Evolutionary conservation across 2,113 vertebrate genomes (phyloP).

Genomic region (Cariama cristata): DNA sequence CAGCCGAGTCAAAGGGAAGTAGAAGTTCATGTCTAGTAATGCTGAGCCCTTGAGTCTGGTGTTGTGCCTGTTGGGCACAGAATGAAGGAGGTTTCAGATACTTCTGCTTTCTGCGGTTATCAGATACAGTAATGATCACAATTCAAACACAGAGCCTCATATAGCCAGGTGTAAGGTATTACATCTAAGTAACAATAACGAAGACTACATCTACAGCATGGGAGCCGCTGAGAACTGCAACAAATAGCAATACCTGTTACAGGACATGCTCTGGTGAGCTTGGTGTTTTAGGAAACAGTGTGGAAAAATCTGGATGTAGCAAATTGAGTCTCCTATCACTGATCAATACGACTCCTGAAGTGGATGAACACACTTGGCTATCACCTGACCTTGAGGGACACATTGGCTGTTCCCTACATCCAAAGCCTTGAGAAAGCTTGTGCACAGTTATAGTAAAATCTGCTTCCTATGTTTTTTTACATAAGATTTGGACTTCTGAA

Average conservation of each 20-base stretch:
- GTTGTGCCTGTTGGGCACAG: background rate
- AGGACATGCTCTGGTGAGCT: background rate
- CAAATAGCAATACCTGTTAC: background rate
- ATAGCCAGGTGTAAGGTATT: background rate
- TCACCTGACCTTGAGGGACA: background rate
- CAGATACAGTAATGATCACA: background rate
- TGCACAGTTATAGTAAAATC: background rate
- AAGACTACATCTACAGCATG: background rate
- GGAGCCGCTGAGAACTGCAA: rapidly evolving
- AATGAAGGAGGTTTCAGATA: background rate
- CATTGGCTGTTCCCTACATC: background rate
- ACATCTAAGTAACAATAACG: background rate
- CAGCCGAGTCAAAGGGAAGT: background rate
- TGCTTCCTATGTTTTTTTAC: background rate
- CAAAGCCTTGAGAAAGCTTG: background rate
- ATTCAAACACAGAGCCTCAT: background rate
- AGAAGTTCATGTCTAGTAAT: rapidly evolving
- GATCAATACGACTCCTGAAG: background rate
- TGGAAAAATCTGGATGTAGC: background rate
- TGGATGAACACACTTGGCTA: background rate
- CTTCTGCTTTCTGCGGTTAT: background rate
- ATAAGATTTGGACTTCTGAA: background rate
- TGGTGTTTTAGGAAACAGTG: background rate
- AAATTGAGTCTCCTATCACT: background rate
- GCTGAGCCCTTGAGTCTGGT: background rate